phyloP scores from a whole-genome alignment of 2,113 vertebrate species.

The Myiagra hebetior region DNA sequence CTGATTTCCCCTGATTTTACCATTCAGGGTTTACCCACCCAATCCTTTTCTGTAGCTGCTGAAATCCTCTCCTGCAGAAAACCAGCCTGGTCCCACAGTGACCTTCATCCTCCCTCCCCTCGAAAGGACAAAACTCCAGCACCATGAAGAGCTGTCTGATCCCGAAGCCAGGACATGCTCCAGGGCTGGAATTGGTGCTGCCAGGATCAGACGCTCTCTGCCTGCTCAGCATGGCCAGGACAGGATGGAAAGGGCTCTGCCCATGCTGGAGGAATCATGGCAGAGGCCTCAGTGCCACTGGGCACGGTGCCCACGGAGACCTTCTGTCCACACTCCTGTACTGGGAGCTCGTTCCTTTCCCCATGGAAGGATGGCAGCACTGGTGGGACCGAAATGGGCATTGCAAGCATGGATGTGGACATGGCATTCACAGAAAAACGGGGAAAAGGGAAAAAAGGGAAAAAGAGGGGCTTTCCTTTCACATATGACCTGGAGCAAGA shows the following conservation, averaged over 20 bases:
- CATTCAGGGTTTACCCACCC: neutral
- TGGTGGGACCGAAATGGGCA: neutral
- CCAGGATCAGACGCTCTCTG: neutral
- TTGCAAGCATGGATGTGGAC: neutral
- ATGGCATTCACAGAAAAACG: fast-evolving
- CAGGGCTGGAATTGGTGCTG: neutral
- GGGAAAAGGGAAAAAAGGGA: no score
- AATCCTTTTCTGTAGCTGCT: neutral
- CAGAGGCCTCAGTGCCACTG: neutral
- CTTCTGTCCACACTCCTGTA: neutral
- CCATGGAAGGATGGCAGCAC: neutral
- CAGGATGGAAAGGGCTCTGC: neutral
- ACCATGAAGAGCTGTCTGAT: neutral
- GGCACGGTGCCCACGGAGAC: neutral
- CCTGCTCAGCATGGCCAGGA: neutral
- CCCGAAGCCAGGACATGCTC: fast-evolving
- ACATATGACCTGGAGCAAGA: fast-evolving
- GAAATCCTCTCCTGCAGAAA: neutral
- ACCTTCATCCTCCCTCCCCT: neutral
- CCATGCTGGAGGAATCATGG: neutral
- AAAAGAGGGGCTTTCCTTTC: neutral
- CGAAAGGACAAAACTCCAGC: neutral
- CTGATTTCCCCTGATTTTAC: neutral
- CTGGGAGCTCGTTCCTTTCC: neutral
- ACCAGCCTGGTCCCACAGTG: neutral